Conservation (phyloP, 53 echinoderm and acorn worm species). For the Pentamera pediparva region DNA sequence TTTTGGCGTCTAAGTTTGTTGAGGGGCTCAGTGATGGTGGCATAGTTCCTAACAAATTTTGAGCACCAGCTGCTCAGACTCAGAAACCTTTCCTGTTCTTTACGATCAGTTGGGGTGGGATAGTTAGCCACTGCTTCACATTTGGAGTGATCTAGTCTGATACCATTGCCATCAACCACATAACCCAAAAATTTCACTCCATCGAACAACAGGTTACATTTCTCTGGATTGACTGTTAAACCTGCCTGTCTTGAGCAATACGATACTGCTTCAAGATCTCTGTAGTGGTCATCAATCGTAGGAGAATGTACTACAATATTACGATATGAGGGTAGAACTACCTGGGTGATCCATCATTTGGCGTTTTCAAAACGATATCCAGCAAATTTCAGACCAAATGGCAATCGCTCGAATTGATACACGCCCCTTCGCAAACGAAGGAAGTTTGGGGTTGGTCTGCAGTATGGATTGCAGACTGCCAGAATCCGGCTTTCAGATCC, state of each 20-base stretch:
- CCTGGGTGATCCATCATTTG: background rate
- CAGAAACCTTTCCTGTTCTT: slow-evolving; percentile 21
- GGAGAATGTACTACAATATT: too few species aligned
- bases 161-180: background rate
- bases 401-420: background rate
- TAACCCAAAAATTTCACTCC: slow-evolving; percentile 11
- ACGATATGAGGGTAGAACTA: background rate
- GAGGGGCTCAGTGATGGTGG: too few species aligned
- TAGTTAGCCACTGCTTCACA: background rate
- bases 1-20: too few species aligned
- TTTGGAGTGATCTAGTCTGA: background rate
- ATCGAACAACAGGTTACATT: slow-evolving; percentile 24
- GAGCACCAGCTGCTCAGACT: slow-evolving; percentile 32
- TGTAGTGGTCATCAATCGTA: background rate
- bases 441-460: slow-evolving; percentile 20
- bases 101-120: too few species aligned
- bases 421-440: slow-evolving; percentile 22
- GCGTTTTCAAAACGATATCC: background rate
- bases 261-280: background rate
- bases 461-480: slow-evolving; percentile 7
- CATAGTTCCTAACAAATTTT: slow-evolving; percentile 16
- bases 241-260: slow-evolving; percentile 18
- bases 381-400: slow-evolving; percentile 11
- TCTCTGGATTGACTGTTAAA: slow-evolving; percentile 28
- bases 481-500: slow-evolving; percentile 24